These are phyloP conservation scores for Tipula helvola DNA, from an alignment of 2,888 invertebrate species.

Conservation along the genomic window DNA sequence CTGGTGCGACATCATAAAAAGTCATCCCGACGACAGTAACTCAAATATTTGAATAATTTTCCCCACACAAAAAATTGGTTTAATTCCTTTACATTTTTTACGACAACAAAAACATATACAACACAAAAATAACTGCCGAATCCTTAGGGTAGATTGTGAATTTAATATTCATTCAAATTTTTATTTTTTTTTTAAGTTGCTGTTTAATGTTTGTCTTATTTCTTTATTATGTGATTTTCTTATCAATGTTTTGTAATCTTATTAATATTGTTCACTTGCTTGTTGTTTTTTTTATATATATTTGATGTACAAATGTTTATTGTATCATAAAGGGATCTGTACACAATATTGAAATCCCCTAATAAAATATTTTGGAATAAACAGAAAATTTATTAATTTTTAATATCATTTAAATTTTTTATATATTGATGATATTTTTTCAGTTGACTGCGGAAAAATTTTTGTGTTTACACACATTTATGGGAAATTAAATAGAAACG, in stretches of 20 bases:
- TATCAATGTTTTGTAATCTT: constrained; percentile 4
- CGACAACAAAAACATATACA: background rate
- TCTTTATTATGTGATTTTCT: background rate
- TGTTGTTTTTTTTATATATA: background rate
- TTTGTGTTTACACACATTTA: background rate
- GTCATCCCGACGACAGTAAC: background rate
- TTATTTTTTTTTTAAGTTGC: background rate
- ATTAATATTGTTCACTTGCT: background rate
- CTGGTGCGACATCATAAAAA: background rate
- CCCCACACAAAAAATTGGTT: background rate
- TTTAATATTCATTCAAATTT: background rate
- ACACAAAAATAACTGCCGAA: background rate
- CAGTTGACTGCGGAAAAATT: background rate
- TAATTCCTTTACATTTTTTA: background rate
- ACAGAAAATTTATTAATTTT: background rate
- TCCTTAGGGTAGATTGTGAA: background rate
- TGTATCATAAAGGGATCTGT: background rate
- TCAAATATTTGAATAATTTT: background rate
- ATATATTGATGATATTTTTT: background rate
- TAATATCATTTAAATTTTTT: background rate
- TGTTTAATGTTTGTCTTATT: background rate
- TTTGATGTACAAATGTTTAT: background rate
- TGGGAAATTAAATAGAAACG: background rate
- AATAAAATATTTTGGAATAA: background rate
- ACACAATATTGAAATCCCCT: background rate